These are phyloP conservation scores for Scytalopus superciliaris DNA, from an alignment of 2,113 vertebrate genomes.

Conservation along the genomic window DNA sequence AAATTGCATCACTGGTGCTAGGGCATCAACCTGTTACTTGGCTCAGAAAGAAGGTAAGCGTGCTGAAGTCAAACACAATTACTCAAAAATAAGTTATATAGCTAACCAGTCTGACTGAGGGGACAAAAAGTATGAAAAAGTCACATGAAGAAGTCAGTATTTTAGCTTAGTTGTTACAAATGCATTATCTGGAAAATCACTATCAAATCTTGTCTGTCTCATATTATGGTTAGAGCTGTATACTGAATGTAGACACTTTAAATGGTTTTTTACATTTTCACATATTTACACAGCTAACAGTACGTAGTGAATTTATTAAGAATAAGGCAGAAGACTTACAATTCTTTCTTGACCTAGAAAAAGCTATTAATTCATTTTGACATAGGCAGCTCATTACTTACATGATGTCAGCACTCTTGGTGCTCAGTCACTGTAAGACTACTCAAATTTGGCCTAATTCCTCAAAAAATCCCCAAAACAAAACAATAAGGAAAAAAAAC, in stretches of 20 bases:
- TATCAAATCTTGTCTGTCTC: not conserved
- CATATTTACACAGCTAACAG: not conserved
- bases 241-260: not conserved
- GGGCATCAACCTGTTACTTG: not conserved
- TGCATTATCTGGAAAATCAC: not conserved
- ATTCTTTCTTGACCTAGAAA: not conserved
- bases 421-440: not conserved
- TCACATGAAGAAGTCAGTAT: not conserved
- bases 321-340: not conserved
- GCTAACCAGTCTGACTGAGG: not conserved
- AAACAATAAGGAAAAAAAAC: not conserved
- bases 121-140: not conserved
- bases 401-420: not conserved
- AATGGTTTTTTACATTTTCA: not conserved
- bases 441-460: not conserved
- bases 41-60: not conserved
- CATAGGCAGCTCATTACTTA: not conserved
- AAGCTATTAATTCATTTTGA: not conserved
- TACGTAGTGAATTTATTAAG: not conserved
- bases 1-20: not conserved
- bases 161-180: not conserved
- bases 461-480: not conserved
- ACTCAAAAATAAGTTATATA: not conserved
- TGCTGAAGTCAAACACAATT: not conserved
- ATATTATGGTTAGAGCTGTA: not conserved